Conservation (phyloP, 1,140 invertebrate genomes). For the Bombyx mori region DNA sequence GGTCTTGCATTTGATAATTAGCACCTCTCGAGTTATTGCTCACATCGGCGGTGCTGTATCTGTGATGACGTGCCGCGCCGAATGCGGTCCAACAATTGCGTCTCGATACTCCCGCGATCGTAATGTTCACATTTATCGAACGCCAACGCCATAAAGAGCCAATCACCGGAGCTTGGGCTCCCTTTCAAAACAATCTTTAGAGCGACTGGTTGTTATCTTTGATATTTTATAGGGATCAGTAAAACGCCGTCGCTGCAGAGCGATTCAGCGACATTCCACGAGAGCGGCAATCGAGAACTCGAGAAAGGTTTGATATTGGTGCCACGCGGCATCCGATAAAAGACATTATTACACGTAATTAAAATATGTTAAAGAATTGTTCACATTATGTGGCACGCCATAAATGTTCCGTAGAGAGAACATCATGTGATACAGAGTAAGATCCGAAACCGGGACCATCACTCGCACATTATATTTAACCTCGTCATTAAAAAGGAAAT, state of each 20-base stretch:
- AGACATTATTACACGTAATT: constrained; percentile 52
- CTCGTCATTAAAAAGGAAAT: constrained; percentile 68
- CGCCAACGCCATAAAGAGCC: constrained; percentile 53
- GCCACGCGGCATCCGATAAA: constrained; percentile 33
- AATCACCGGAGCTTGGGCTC: constrained; percentile 35
- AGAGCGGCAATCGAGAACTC: constrained; percentile 10
- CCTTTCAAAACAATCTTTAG: constrained; percentile 39
- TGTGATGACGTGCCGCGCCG: constrained; percentile 11
- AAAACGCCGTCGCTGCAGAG: constrained; percentile 63
- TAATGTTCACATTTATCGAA: constrained; percentile 50
- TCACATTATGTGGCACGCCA: constrained; percentile 39
- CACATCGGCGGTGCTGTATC: constrained; percentile 19
- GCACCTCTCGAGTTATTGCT: constrained; percentile 42
- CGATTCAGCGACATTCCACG: constrained; percentile 62
- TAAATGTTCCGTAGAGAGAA: constrained; percentile 42
- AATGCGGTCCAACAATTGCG: constrained; percentile 38
- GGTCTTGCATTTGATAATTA: constrained; percentile 68
- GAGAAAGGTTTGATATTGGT: constrained; percentile 19
- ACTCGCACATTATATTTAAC: constrained; percentile 61
- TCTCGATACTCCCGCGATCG: constrained; percentile 25
- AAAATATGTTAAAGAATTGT: constrained; percentile 33
- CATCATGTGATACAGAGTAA: constrained; percentile 27
- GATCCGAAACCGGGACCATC: constrained; percentile 39
- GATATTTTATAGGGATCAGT: constrained; percentile 68
- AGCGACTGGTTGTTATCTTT: constrained; percentile 64